Evolutionary conservation across 2,797 vertebrate species (phyloP), one percentile per base, ranked within the genome.

Genomic region (Pempheris klunzingeri): DNA sequence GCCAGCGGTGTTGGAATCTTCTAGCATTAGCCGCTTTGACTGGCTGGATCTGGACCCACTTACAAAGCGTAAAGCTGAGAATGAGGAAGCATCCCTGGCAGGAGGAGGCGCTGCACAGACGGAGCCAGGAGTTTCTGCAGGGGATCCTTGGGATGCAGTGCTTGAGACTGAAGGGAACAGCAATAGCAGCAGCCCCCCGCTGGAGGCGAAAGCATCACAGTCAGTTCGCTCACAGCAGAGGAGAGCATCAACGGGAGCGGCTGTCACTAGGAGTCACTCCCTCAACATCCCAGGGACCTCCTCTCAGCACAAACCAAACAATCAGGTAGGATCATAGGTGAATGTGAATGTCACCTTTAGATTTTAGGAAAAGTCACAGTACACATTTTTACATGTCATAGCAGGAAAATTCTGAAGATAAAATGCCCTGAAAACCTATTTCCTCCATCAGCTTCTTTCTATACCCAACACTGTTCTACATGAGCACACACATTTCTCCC

Each of bases 101-200:
- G 18, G 82, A 4, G 93, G 86, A 57, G 91, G 75, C n/a, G 71
- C 81, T 44, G 69, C 69, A 18, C 57, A 77, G 76, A 88, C 89
- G 1, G 83, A 18, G 18, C 49, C 87, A 49, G 92, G 87, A 22
- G 77, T 54, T 55, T 78, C 89, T 46, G 95, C 95, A 0, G 95
- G 97, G 46, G 98, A 99, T 91, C 98, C 98, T 0, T 99, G 98
- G 98, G 98, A 99, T 52, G 98, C 98, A 4, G 98, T 99, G 76
- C 95, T 99, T 14, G 96, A 97, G 84, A 96, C 95, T n/a, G 91
- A 95, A 63, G 91, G 91, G 55, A 89, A 86, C 80, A 81, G 77
- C 81, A 80, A 76, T 4, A 83, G 49, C 39, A 86, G 82, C 60
- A 89, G 87, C 74, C 87, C 88, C 71, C 88, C 86, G 0, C 71